Evolutionary conservation across 2,797 vertebrate genomes (phyloP).

Genomic region (Myripristis jacobus): DNA sequence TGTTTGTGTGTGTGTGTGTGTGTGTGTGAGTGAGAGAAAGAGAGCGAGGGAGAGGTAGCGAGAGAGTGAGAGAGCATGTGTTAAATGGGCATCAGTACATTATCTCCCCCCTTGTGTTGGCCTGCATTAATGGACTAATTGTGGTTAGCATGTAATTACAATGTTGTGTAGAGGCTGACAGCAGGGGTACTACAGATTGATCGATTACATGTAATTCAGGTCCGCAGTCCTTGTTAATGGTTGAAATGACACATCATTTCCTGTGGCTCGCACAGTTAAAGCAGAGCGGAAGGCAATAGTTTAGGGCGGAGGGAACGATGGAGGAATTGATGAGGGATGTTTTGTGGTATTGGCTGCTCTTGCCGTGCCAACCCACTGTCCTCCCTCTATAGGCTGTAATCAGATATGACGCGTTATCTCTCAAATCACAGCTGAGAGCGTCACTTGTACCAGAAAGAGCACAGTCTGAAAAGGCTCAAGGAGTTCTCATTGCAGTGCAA

Average conservation of each 20-base stretch:
- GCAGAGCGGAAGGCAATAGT: conserved; percentile 1
- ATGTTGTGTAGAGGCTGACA: conserved; percentile 47
- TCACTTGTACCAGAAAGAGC: too few species aligned
- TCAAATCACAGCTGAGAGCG: not conserved
- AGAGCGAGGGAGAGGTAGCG: too few species aligned
- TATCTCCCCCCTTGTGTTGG: conserved; percentile 38
- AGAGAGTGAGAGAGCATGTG: conserved; percentile 7
- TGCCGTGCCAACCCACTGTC: conserved; percentile 10
- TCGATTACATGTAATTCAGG: conserved; percentile 52
- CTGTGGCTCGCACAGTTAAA: conserved; percentile 39
- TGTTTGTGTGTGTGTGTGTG: conserved; percentile 19
- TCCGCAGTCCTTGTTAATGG: conserved; percentile 47
- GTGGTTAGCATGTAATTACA: conserved; percentile 57
- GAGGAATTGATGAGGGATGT: conserved; percentile 18
- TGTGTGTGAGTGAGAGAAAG: not conserved
- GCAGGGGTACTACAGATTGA: conserved; percentile 20
- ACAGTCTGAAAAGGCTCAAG: too few species aligned
- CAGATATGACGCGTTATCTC: conserved; percentile 26
- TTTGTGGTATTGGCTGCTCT: conserved; percentile 15
- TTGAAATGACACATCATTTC: conserved; percentile 19
- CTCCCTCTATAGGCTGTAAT: conserved; percentile 26
- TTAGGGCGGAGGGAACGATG: not conserved
- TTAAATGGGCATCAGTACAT: conserved; percentile 39
- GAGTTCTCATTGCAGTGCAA: too few species aligned
- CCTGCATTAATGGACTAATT: conserved; percentile 62